Evolutionary conservation across 1,140 invertebrate species (phyloP).

Genomic region (Phocides pigmalion): DNA sequence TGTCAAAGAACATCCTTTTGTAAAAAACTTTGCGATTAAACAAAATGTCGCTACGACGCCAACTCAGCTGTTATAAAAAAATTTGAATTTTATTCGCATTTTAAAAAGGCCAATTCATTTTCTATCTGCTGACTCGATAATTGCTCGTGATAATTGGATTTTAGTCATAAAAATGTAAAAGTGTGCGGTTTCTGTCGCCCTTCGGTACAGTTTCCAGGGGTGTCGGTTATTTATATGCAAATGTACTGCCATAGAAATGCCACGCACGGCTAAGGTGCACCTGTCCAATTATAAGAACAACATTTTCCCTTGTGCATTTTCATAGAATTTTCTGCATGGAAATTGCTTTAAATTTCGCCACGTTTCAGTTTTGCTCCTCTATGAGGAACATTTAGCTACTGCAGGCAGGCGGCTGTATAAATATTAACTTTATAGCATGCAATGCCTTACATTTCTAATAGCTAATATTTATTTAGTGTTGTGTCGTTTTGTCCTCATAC

Average conservation of each 20-base stretch:
- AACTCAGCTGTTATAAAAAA: slow-evolving; percentile 34
- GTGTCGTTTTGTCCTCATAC: too few species aligned
- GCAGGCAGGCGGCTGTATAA: slow-evolving; percentile 51
- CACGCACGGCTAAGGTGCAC: slow-evolving; percentile 69
- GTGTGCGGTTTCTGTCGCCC: slow-evolving; percentile 50
- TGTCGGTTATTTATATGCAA: slow-evolving; percentile 77
- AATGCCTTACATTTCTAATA: slow-evolving; percentile 13
- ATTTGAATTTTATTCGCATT: slow-evolving; percentile 53
- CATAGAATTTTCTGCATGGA: slow-evolving; percentile 70
- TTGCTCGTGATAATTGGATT: slow-evolving; percentile 77
- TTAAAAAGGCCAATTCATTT: slow-evolving; percentile 53
- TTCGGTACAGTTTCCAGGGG: slow-evolving; percentile 59
- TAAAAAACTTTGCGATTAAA: slow-evolving; percentile 14
- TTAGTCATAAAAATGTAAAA: slow-evolving; percentile 75
- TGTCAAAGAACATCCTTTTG: background rate
- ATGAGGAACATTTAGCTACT: slow-evolving; percentile 47
- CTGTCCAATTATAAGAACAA: slow-evolving; percentile 76
- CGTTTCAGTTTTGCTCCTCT: slow-evolving; percentile 49
- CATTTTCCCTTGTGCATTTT: slow-evolving; percentile 73
- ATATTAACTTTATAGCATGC: slow-evolving; percentile 50
- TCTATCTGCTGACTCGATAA: slow-evolving; percentile 74
- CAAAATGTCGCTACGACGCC: slow-evolving; percentile 2
- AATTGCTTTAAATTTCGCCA: slow-evolving; percentile 62
- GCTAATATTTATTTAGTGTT: slow-evolving; percentile 11
- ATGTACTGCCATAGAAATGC: slow-evolving; percentile 66